phyloP scores from a whole-genome alignment of 2,888 invertebrate genomes.

The Merodon equestris region DNA sequence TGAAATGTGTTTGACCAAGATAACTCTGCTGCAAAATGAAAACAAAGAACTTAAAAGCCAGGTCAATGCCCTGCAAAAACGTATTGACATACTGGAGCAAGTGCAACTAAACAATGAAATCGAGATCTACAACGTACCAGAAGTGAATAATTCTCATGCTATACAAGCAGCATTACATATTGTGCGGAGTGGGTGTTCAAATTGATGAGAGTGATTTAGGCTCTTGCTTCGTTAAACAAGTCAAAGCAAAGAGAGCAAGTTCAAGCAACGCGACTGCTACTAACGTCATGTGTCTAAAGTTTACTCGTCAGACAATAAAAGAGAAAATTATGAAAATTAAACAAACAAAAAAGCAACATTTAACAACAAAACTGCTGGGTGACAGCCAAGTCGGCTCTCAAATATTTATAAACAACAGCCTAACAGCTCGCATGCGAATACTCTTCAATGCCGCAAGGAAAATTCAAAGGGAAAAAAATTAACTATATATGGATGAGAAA shows the following conservation, averaged over 20 bases:
- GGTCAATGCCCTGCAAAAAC: background rate
- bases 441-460: constrained; percentile 18
- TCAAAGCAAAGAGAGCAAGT: constrained; percentile 10
- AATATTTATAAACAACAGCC: constrained; percentile 18
- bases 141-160: constrained; percentile 16
- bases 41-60: constrained; percentile 13
- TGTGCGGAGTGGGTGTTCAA: constrained; percentile 15
- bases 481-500: constrained; percentile 17
- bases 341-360: background rate
- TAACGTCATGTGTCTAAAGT: background rate
- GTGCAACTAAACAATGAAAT: constrained; percentile 14
- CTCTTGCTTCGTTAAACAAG: constrained; percentile 21
- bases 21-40: constrained; percentile 18
- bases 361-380: constrained; percentile 23
- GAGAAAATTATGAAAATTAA: constrained; percentile 19
- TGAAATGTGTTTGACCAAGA: constrained; percentile 7
- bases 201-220: constrained; percentile 25
- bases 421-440: constrained; percentile 1
- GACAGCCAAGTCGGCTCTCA: constrained; percentile 3
- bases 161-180: constrained; percentile 21
- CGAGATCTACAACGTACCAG: constrained; percentile 26
- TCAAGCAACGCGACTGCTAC: background rate
- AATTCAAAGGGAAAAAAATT: constrained; percentile 7
- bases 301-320: constrained; percentile 10
- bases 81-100: constrained; percentile 16